Evolutionary conservation across 2,888 invertebrate species (phyloP).

Genomic region (Zeuzera pyrina): DNA sequence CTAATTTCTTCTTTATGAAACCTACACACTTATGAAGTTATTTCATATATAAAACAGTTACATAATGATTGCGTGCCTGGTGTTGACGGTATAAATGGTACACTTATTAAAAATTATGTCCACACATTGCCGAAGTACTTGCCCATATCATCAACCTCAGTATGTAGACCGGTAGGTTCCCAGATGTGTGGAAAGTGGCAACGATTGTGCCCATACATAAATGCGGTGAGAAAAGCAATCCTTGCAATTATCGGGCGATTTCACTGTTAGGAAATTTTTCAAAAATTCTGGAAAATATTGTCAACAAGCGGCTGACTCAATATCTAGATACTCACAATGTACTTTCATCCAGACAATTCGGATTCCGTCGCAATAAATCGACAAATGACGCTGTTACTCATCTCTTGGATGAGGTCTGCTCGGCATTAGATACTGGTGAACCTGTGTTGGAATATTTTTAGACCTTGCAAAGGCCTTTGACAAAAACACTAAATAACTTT

Average conservation of each 20-base stretch:
- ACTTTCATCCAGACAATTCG: constrained; percentile 3
- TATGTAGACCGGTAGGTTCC: neutral
- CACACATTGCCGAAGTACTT: neutral
- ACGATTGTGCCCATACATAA: neutral
- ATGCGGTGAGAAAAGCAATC: neutral
- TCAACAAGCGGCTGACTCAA: constrained; percentile 1
- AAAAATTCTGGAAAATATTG: constrained; percentile 8
- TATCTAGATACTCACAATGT: constrained; percentile 5
- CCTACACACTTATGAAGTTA: neutral
- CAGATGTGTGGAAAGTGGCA: neutral
- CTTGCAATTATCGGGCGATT: neutral
- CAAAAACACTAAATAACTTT: neutral
- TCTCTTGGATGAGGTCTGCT: neutral
- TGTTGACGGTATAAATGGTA: neutral
- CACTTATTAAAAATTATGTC: neutral
- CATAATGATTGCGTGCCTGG: neutral
- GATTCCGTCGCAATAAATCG: constrained; percentile 3
- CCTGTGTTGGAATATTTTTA: neutral
- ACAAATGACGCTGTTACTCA: constrained; percentile 6
- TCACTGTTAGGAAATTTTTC: constrained; percentile 4
- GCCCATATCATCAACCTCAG: neutral
- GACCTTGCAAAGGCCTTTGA: constrained; percentile 1
- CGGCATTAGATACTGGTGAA: neutral
- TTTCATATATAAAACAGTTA: neutral
- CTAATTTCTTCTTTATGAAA: neutral